Evolutionary conservation across 1,140 invertebrate genomes (phyloP).

Genomic region (Babylonia areolata): DNA sequence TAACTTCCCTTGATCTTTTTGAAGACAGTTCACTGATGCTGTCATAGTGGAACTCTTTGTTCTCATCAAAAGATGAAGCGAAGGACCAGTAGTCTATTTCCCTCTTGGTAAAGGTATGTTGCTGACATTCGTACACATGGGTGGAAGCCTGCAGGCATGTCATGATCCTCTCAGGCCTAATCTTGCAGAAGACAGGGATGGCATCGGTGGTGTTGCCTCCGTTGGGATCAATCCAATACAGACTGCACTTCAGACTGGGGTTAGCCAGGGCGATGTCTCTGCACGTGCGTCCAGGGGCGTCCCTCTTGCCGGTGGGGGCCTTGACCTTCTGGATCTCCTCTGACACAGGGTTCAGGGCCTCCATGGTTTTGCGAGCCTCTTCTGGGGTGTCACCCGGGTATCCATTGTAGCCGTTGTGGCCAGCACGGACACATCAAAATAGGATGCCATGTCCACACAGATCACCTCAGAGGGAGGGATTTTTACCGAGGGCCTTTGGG

Average conservation of each 20-base stretch:
- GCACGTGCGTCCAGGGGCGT: conserved; percentile 86
- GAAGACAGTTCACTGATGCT: too few relatives aligned
- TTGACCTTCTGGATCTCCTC: conserved; percentile 83
- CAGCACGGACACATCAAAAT: too few relatives aligned
- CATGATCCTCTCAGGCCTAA: conserved; percentile 82
- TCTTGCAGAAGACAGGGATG: conserved; percentile 87
- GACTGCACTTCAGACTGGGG: conserved; percentile 85
- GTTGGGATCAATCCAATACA: conserved; percentile 94
- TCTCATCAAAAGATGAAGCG: conserved; percentile 24
- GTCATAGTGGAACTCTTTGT: too few relatives aligned
- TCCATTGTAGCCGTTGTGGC: background rate
- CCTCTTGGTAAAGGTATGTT: conserved; percentile 39
- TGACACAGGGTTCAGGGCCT: conserved; percentile 64
- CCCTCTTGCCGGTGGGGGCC: conserved; percentile 84
- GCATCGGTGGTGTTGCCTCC: conserved; percentile 86
- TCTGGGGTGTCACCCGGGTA: conserved; percentile 37
- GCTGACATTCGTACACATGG: too few relatives aligned
- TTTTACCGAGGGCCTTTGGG: too few relatives aligned
- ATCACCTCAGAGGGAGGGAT: too few relatives aligned
- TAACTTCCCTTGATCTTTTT: too few relatives aligned
- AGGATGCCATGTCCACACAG: too few relatives aligned
- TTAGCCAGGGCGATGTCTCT: conserved; percentile 86
- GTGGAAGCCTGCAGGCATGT: conserved; percentile 85
- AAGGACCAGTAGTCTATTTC: conserved; percentile 27
- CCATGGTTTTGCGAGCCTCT: conserved; percentile 37